Evolutionary conservation across 92 coral and sea anemone species (phyloP), one percentile per base, ranked within the genome.

Genomic region (Paramuricea clavata): DNA sequence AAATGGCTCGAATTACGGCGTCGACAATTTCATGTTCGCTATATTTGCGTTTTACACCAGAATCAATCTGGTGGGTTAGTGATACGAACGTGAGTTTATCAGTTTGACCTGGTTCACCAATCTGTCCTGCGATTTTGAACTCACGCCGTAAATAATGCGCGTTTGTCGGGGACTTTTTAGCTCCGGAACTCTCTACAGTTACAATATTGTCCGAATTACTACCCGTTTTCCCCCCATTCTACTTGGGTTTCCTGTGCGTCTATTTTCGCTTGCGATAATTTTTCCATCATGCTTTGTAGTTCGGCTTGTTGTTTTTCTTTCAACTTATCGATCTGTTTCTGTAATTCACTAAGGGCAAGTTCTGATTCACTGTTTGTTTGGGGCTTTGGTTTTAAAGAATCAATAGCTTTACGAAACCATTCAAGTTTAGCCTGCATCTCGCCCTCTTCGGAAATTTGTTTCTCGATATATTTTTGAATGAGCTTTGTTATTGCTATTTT

Each of bases 31-130:
- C 89, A 6, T 26, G 69, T 43, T 86, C 91, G 19, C 78, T 71
- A 43, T 89, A 86, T 9, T 81, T 90, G 44, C 89, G 75, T 61
- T 86, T 89, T 12, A 92, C 68, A 12, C 91, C 90, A 1, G 89
- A 89, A 43, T 92, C 93, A 0, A 83, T 83, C 77, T 89, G 93
- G 21, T 89, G 94, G 11, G 88, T 92, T 7, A 85, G 84, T 9
- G 92, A 92, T 9, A 92, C 88, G 64, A 92, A 92, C 12, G 88
- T 65, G 64, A 88, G 52, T 44, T 85, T 88, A 15, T 85, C 91
- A 17, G 88, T 84, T 57, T 82, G 87, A 3, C 88, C 92, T 72
- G 74, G 36, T 44, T 85, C 84, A 15, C 78, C 91, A 17, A 86
- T 84, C 72, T 82, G 87, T 8, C 88, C 92, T 72, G 74, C 30